phyloP scores from a whole-genome alignment of 2,797 vertebrate species.

The Lutjanus argentimaculatus region DNA sequence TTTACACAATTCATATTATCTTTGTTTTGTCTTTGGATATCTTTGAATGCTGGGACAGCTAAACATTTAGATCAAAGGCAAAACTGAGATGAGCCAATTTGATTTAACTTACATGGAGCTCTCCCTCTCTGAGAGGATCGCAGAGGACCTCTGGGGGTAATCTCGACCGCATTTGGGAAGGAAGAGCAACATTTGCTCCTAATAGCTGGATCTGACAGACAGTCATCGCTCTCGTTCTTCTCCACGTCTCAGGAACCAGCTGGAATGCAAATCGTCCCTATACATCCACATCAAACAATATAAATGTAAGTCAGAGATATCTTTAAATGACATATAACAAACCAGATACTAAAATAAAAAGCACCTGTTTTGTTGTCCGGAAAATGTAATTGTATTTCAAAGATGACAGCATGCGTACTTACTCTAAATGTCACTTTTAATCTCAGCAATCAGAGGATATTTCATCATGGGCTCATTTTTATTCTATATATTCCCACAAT shows the following conservation, averaged over 20 bases:
- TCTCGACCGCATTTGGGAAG: conserved; percentile 17
- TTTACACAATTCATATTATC: not conserved
- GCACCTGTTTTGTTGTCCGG: not conserved
- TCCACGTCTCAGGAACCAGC: conserved; percentile 1
- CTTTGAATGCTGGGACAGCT: not conserved
- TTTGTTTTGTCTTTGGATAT: conserved; percentile 1
- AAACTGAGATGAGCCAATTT: conserved; percentile 1
- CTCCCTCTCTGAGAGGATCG: conserved; percentile 11
- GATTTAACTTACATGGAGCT: not conserved
- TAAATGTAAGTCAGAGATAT: conserved; percentile 4
- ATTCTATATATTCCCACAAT: not conserved
- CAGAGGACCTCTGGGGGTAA: conserved; percentile 16
- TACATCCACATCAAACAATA: not conserved
- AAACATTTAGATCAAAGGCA: conserved; percentile 1
- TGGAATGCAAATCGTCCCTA: conserved; percentile 9
- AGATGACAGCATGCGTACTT: not conserved
- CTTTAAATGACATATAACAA: conserved; percentile 3
- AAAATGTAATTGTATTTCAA: not conserved
- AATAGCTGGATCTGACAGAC: conserved; percentile 19
- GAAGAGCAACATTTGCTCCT: conserved; percentile 24
- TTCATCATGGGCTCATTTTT: conserved; percentile 4
- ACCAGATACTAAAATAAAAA: not conserved
- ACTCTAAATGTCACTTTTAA: conserved; percentile 5
- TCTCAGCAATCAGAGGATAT: not conserved
- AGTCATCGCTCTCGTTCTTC: not conserved